A percentile compares a stretch with the other conserved stretches of the same genome.
Conservation (phyloP, 1,140 invertebrate genomes). For the Drosophila nikananu region DNA sequence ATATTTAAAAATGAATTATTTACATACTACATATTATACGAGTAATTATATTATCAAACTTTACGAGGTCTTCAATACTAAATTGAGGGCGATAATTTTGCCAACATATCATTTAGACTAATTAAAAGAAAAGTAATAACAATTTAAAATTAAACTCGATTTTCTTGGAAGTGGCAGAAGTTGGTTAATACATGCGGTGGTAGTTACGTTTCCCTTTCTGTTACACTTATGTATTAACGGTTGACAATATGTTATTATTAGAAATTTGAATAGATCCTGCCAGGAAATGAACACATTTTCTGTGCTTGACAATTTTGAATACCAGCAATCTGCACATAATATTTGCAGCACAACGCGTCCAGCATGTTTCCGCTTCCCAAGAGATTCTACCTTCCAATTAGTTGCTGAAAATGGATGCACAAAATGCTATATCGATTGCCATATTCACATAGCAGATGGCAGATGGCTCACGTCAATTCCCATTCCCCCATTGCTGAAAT, state of each 20-base stretch:
- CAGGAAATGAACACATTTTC: background rate
- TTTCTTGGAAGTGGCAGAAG: too few species aligned
- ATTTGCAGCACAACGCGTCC: constrained; percentile 13
- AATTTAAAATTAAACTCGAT: too few species aligned
- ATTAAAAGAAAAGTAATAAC: too few species aligned
- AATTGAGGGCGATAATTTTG: too few species aligned
- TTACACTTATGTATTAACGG: background rate
- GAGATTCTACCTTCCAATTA: constrained; percentile 54
- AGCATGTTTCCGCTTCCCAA: background rate
- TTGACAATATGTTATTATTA: background rate
- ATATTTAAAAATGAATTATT: too few species aligned
- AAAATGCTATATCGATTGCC: constrained; percentile 62
- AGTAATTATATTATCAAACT: too few species aligned
- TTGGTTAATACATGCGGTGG: too few species aligned
- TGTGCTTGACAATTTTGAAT: constrained; percentile 13
- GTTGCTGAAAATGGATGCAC: constrained; percentile 49
- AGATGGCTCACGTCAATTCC: constrained; percentile 33
- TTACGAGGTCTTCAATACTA: too few species aligned
- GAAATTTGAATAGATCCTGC: background rate
- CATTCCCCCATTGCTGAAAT: constrained; percentile 17
- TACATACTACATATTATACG: too few species aligned
- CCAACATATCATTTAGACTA: too few species aligned
- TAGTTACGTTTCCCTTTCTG: background rate
- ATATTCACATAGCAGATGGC: constrained; percentile 35
- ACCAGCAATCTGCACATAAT: constrained; percentile 17